Evolutionary conservation across 2,888 invertebrate genomes (phyloP), one percentile per base, ranked within the genome.

Genomic region (Trissoscelio sp.): DNA sequence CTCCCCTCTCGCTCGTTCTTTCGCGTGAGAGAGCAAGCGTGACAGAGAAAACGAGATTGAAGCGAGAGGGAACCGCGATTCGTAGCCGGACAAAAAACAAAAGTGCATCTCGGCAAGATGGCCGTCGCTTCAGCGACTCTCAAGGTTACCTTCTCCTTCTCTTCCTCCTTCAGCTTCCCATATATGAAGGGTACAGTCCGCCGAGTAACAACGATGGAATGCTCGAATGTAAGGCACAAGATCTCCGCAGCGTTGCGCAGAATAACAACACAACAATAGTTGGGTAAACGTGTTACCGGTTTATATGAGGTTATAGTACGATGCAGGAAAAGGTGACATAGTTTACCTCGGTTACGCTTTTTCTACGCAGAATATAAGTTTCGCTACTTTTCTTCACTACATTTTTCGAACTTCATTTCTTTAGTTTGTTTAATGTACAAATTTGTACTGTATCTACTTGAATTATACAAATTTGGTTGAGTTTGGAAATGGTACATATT

Each of bases 61-160:
- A 79, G 73, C 28, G 79, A 79, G 79, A 73, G 79, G 62, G 48
- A 11, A 62, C 73, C 55, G 73, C 79, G 69, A 74, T 74, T 87
- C 69, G 60, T 86, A 85, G 87, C 85, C 81, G 85, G 83, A 85
- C 85, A 88, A 89, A 88, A 89, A 88, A 89, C 84, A 89, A 90
- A 89, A 90, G 89, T 90, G 90, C 89, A 90, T 90, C 88, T 88
- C 87, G 86, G 79, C 89, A 90, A 90, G 88, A 90, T 90, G 89
- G 90, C 90, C 88, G 89, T 85, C 87, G 87, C 84, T 84, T 87
- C 86, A 89, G 87, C 87, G 87, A 88, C 86, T 88, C 88, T 89
- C 90, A 90, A 90, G 90, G 90, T 90, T 87, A 84, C 80, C 81
- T 82, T 79, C 83, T 82, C 83, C 83, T 82, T 79, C 82, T 84